Base-by-base conservation (phyloP, 2,113 vertebrate genomes). In the Platanista minor region DNA sequence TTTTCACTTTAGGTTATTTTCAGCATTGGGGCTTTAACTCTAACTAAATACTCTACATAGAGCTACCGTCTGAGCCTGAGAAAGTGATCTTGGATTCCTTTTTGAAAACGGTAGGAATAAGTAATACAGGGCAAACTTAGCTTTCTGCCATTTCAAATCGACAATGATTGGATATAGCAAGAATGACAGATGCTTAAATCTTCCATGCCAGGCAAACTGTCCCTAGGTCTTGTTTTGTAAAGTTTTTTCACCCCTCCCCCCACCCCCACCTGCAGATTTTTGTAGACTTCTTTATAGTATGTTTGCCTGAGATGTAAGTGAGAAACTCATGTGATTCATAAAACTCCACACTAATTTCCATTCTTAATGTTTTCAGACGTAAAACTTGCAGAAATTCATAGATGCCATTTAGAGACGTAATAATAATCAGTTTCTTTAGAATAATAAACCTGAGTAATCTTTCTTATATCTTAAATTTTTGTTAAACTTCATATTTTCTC, bases 401-500 rank as follows among this genome's bases (percentile, higher is more conserved):
- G 69, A 66, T 64, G 43, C 61, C 39, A 18, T 69, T 41, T n/a
- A 21, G 39, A 86, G 89, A 62, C 2, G 15, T 31, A 54, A 49
- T 85, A 41, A 27, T 71, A 46, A 1, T 83, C n/a, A 61, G 46
- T 72, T 83, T 83, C 61, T 90, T 57, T 77, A 91, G 77, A 67
- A 57, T 59, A 46, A 59, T 77, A 46, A 91, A 14, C 62, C 41
- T 33, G 43, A 54, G 43, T 12, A 27, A 36, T 80, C 41, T 78
- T 89, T 61, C 29, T 85, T 33, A 4, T 74, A 15, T 72, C 74
- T 95, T 77, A 91, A 61, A 57, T 49, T 86, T 94, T 41, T 92
- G 31, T 84, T 96, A 62, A 95, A 57, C 54, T 92, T 31, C 80
- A 36, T 3, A 3, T 95, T 97, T 91, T 97, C 74, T 95, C 97